Evolutionary conservation across 2,113 vertebrate genomes (phyloP).

Genomic region (Synodontis membranacea): DNA sequence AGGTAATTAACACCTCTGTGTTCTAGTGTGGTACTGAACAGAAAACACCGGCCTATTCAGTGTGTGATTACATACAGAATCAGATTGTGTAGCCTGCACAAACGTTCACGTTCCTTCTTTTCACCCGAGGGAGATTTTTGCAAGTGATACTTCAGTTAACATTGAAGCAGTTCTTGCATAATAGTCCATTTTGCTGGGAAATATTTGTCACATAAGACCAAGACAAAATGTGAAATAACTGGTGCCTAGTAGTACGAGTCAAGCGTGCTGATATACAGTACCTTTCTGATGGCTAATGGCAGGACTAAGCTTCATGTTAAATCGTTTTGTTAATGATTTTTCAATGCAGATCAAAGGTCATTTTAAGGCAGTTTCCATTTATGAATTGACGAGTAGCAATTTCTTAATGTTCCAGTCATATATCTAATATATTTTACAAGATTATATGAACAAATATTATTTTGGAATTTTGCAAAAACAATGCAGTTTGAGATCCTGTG

Average conservation of each 20-base stretch:
- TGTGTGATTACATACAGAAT: background rate
- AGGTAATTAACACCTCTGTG: constrained; percentile 61
- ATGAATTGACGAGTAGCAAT: background rate
- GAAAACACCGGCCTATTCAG: constrained; percentile 12
- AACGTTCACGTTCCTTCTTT: background rate
- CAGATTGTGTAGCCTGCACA: background rate
- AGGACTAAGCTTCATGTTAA: background rate
- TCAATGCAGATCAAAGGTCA: background rate
- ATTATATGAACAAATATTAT: no score
- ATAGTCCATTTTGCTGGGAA: background rate
- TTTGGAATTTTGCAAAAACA: no score
- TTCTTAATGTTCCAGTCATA: background rate
- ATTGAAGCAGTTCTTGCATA: background rate
- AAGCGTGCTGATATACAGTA: background rate
- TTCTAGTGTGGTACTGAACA: constrained; percentile 31
- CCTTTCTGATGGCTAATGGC: background rate
- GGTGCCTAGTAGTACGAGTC: background rate
- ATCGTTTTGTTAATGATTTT: background rate
- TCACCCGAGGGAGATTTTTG: background rate
- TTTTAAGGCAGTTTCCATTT: background rate
- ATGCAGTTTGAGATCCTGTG: background rate
- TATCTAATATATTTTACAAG: background rate
- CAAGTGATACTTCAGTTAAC: background rate
- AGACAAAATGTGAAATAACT: background rate
- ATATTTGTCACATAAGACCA: background rate